Base-by-base conservation (phyloP, 2,113 vertebrate species). In the Chrysochloris asiatica region DNA sequence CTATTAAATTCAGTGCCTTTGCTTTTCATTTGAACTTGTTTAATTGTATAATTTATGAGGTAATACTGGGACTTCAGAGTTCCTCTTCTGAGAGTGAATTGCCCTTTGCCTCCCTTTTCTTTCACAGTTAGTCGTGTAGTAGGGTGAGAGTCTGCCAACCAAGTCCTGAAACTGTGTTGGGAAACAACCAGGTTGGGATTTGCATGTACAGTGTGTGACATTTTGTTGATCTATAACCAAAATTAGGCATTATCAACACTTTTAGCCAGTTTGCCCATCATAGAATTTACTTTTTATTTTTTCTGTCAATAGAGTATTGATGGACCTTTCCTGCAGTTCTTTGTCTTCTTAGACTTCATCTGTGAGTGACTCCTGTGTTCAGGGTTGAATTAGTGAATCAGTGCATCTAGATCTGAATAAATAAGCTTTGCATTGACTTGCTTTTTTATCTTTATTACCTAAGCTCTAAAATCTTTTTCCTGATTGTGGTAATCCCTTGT, bases 11-110 rank as follows among this genome's bases (percentile, higher is more conserved):
- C 8, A 33, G 21, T 65, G 89, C 56, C 2, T 83, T 89, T 61
- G 26, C 56, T 81, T 92, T 93, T 91, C 82, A 94, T 90, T 84
- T 89, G 83, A 95, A 88, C 47, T 69, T 38, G 24, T 59, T 22
- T 4, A 91, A 85, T 67, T 96, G 47, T 6, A 2, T 89, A 61
- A 63, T 94, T 90, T 73, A 86, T 28, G 91, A 73, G 79, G 50
- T 28, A 19, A 67, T n/a, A 67, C n/a, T n/a, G n/a, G n/a, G n/a
- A n/a, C 63, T 36, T 77, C 16, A 41, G 45, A 77, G n/a, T 65
- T 80, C 24, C 26, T 83, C 69, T 91, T 89, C 38, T 7, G 41
- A 75, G n/a, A 85, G 28, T 76, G 9, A 91, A 90, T 88, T 94
- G 28, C 45, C 28, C 90, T 95, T 86, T 71, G n/a, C 28, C 28